Evolutionary conservation across 1,140 invertebrate genomes (phyloP).

Genomic region (Grapholita molesta): DNA sequence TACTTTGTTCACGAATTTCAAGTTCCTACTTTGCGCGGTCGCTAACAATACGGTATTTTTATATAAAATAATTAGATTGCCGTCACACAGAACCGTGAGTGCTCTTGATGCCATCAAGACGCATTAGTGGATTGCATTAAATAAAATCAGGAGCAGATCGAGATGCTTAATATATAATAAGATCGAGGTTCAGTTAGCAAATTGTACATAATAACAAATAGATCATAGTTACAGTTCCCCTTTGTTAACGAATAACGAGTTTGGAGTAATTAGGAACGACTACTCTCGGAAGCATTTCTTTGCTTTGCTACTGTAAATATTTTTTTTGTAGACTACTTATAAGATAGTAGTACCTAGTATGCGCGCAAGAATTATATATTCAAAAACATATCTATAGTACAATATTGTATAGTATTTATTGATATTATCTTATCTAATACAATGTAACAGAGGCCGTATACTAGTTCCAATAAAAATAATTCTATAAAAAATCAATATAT

Average conservation of each 20-base stretch:
- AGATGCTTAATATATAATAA: neutral
- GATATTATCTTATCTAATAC: too few relatives aligned
- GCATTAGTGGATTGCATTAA: neutral
- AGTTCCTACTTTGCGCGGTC: slow-evolving; percentile 4
- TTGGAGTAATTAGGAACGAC: neutral
- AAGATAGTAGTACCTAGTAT: neutral
- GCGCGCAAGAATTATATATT: neutral
- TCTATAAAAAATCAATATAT: too few relatives aligned
- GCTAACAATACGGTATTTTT: neutral
- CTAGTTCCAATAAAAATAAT: too few relatives aligned
- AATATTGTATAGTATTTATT: too few relatives aligned
- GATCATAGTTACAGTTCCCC: neutral
- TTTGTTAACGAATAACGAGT: neutral
- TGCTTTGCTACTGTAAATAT: neutral
- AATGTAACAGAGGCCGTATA: too few relatives aligned
- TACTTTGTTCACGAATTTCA: slow-evolving; percentile 3
- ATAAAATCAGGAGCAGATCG: neutral
- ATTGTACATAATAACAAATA: neutral
- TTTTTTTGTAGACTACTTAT: neutral
- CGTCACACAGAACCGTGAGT: neutral
- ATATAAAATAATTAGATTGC: neutral
- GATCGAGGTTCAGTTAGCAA: neutral
- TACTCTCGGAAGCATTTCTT: neutral
- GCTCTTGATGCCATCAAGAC: neutral
- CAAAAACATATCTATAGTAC: neutral